Evolutionary conservation across 2,113 vertebrate genomes (phyloP), one percentile per base, ranked within the genome.

Genomic region (Panthera tigris): DNA sequence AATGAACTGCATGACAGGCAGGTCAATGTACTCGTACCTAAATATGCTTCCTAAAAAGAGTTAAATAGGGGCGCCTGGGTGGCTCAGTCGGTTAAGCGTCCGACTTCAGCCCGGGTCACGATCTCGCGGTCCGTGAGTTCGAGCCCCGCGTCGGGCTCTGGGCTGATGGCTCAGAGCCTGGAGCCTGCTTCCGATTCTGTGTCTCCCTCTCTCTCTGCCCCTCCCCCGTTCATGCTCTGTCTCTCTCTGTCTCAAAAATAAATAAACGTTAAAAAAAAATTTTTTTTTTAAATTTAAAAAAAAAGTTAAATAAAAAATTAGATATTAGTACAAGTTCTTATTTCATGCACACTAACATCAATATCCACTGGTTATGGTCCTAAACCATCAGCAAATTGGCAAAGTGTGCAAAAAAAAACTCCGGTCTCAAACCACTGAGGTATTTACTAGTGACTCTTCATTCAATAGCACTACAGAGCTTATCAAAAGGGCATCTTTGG

Each of bases 231-330:
- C 41, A 41, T 6, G 5, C 41, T 41, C 41, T 41, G 41, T 41
- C 41, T 41, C 41, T 41, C 41, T 41, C 41, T 41, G 41, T 41
- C 41, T 41, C 41, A 41, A 41, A 41, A 41, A 41, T 41, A 41
- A 41, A 41, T 41, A 41, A 41, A 41, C 41, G 6, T 66, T 83
- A 39, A 63, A 74, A 74, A 82, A 71, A 36, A 36, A n/a, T n/a
- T 36, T 36, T 36, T 36, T 36, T 36, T 36, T 36, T 36, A 3
- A 36, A 36, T 36, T 36, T 4, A 63, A 74, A 74, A 82, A 39
- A 63, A 74, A 74, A 82, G 6, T 66, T 83, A n/a, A 63, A 74
- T 79, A 41, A 97, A 66, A 96, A 85, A 89, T 81, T 39, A 85
- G 45, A 63, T 66, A 29, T 9, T 50, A 29, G 27, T 65, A 84